These are phyloP conservation scores for Heliconius ismenius DNA, from an alignment of 2,888 invertebrate genomes.

Conservation along the genomic window DNA sequence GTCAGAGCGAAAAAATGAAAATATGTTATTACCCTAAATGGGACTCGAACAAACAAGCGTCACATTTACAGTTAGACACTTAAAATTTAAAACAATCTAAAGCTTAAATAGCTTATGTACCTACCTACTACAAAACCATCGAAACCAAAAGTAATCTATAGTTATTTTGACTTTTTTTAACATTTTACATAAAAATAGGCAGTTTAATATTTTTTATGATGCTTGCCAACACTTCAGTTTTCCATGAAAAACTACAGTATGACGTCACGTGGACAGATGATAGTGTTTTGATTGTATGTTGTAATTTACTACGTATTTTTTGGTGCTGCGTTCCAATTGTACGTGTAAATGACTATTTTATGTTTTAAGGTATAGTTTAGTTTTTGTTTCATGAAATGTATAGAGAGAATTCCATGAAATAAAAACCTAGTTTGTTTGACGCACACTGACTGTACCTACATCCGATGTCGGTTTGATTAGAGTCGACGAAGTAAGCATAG, in stretches of 20 bases:
- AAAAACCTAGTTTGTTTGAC: too few relatives aligned
- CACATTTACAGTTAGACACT: neutral
- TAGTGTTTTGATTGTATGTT: conserved; percentile 19
- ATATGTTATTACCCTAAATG: neutral
- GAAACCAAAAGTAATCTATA: neutral
- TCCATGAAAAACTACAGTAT: conserved; percentile 9
- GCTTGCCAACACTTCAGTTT: conserved; percentile 1
- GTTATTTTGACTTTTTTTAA: neutral
- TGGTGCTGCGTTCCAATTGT: neutral
- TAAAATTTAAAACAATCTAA: neutral
- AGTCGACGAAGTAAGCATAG: too few relatives aligned
- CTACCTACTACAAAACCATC: neutral
- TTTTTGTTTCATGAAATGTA: too few relatives aligned
- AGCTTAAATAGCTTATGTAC: neutral
- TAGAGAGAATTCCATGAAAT: too few relatives aligned
- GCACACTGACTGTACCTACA: too few relatives aligned
- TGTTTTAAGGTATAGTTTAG: too few relatives aligned
- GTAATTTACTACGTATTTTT: conserved; percentile 9
- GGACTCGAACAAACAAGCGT: neutral
- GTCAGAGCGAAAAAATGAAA: neutral
- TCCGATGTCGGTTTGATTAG: too few relatives aligned
- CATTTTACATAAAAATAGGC: neutral
- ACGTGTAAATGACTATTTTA: too few relatives aligned
- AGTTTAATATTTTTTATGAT: neutral
- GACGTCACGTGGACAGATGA: conserved; percentile 7